Evolutionary conservation across 2,888 invertebrate species (phyloP), one percentile per base, ranked within the genome.

Genomic region (Pterobdella sp.): DNA sequence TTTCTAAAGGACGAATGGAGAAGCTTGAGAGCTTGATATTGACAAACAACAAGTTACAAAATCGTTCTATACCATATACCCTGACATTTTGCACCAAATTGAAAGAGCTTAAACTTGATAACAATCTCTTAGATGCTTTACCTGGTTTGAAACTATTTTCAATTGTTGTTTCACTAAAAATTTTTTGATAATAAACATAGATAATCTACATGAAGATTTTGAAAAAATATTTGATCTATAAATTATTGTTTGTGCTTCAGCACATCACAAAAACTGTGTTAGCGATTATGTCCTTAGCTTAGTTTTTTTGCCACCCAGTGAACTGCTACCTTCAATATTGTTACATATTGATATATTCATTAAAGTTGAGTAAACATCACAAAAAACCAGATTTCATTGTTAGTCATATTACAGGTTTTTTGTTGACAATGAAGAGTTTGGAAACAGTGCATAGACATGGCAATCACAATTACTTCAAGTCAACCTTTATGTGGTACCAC

Each of bases 401-500:
- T n/a, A n/a, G n/a, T 26, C 34, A 32, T 31, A 1, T 22, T n/a
- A 26, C 49, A 69, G 69, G 85, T 10, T 85, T 85, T 77, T 79
- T 85, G 49, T 79, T 84, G 42, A 78, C 80, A 66, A 84, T 85
- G 82, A 77, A 81, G 1, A 81, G 81, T 68, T 79, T 85, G 26
- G 79, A 81, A 72, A 85, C 84, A 35, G 84, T 85, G n/a, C 83
- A 85, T 80, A 81, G 85, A 37, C 85, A 85, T 79, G 85, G 85
- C 60, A 85, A 85, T 79, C 84, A 85, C 78, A 85, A 85, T 77
- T 85, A 85, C 77, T 85, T 85, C 78, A 85, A 85, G 77, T 83
- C 85, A 10, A 85, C 85, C 1, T 85, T 85, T 76, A 84, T 85
- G 84, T 85, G 85, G 85, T 85, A 85, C 76, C 85, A 85, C 75